Conservation (phyloP, 2,888 invertebrate species). For the Octonoba sinensis region DNA sequence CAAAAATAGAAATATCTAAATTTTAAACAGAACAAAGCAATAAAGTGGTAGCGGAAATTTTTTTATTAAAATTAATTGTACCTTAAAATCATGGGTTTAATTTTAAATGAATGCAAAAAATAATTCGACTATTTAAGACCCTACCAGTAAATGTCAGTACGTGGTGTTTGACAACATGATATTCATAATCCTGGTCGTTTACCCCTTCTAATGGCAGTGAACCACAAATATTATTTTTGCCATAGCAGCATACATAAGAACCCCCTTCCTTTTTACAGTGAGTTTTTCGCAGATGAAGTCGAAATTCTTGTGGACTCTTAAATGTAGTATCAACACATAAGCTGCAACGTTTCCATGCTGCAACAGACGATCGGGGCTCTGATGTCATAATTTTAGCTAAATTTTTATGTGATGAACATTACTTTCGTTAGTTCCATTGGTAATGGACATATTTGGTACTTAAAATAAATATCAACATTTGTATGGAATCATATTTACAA, state of each 20-base stretch:
- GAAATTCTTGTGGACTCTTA: slow-evolving; percentile 70
- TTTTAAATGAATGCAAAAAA: no score
- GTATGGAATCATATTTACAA: no score
- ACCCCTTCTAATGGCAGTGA: slow-evolving; percentile 91
- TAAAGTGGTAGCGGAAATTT: not conserved
- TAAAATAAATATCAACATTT: no score
- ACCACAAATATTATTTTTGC: slow-evolving; percentile 86
- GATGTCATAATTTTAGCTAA: slow-evolving; percentile 36
- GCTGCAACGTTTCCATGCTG: slow-evolving; percentile 62
- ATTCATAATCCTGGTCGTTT: slow-evolving; percentile 87
- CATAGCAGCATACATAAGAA: slow-evolving; percentile 88
- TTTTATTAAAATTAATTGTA: no score
- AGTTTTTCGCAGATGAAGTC: slow-evolving; percentile 82
- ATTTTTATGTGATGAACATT: not conserved
- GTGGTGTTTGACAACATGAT: slow-evolving; percentile 82
- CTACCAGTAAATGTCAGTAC: slow-evolving; percentile 67
- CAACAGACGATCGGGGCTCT: slow-evolving; percentile 51
- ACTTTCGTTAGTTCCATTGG: not conserved
- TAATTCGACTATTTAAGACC: not conserved
- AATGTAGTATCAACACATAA: slow-evolving; percentile 54
- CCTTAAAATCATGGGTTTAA: no score
- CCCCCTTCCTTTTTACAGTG: slow-evolving; percentile 89
- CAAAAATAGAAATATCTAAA: not conserved
- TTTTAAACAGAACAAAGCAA: not conserved
- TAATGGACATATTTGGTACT: no score